Conservation (phyloP, 2,113 vertebrate genomes). For the Nothobranchius furzeri region DNA sequence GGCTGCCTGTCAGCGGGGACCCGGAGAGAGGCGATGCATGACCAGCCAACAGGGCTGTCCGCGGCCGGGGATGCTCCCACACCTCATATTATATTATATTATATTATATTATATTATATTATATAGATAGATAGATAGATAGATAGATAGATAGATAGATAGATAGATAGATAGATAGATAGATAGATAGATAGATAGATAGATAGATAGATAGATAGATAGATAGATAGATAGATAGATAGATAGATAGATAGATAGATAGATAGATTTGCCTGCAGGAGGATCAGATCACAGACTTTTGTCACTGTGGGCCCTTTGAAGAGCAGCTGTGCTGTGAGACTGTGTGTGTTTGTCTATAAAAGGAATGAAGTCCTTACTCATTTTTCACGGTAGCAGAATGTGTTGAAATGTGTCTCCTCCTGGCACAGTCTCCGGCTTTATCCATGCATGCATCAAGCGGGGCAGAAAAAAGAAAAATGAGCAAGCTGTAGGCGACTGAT, state of each 20-base stretch:
- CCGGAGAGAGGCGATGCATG: conserved; percentile 38
- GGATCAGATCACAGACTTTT: conserved; percentile 25
- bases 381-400: conserved; percentile 12
- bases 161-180: no score
- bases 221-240: no score
- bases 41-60: conserved; percentile 35
- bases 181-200: no score
- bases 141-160: no score
- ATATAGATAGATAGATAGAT: no score
- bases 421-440: conserved; percentile 20
- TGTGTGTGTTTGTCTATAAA: conserved; percentile 13
- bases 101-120: conserved; percentile 12
- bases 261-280: conserved; percentile 44
- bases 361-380: conserved; percentile 2
- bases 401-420: conserved; percentile 24
- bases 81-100: conserved; percentile 8
- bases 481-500: conserved; percentile 1
- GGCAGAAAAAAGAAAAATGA: conserved; percentile 6
- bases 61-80: conserved; percentile 6
- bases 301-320: conserved; percentile 55
- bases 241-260: no score
- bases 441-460: conserved; percentile 24
- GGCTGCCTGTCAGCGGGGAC: conserved; percentile 25
- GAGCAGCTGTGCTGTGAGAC: conserved; percentile 50
- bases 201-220: no score